These are phyloP conservation scores for Chrysotoxum bicinctum DNA, from an alignment of 2,888 invertebrate species.

Conservation along the genomic window DNA sequence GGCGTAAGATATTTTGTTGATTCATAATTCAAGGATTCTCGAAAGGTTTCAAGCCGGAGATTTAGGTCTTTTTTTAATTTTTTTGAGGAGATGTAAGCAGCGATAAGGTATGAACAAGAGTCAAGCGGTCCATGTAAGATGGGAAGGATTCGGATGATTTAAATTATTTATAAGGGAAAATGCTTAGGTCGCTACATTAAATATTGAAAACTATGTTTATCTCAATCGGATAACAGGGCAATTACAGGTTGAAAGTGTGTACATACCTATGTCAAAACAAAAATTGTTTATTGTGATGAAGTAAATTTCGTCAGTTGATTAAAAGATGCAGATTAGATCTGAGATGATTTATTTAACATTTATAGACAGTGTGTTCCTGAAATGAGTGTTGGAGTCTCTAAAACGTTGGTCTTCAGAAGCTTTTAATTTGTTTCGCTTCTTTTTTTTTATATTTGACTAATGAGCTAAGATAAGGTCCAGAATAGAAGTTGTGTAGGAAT, in stretches of 20 bases:
- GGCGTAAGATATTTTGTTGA: constrained; percentile 43
- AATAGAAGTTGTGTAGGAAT: too few species aligned
- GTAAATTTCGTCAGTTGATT: not conserved
- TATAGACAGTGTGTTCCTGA: too few species aligned
- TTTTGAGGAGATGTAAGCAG: not conserved
- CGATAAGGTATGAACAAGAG: constrained; percentile 18
- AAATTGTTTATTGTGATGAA: not conserved
- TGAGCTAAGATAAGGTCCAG: too few species aligned
- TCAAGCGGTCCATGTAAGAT: constrained; percentile 19
- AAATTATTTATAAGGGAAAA: constrained; percentile 31
- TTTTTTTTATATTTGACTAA: too few species aligned
- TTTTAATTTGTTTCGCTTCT: too few species aligned
- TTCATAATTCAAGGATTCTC: constrained; percentile 66
- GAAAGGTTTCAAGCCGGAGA: constrained; percentile 29
- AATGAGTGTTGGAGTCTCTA: too few species aligned
- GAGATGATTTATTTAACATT: not conserved
- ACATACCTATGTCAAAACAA: not conserved
- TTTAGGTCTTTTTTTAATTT: not conserved
- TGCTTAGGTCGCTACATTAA: constrained; percentile 14
- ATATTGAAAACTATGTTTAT: constrained; percentile 4
- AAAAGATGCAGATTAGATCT: not conserved
- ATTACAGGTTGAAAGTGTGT: constrained; percentile 12
- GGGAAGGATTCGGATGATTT: constrained; percentile 29
- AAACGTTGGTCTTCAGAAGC: too few species aligned
- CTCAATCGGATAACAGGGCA: constrained; percentile 20